Evolutionary conservation across 2,888 invertebrate species (phyloP), one percentile per base, ranked within the genome.

Genomic region (Andricus curvator): DNA sequence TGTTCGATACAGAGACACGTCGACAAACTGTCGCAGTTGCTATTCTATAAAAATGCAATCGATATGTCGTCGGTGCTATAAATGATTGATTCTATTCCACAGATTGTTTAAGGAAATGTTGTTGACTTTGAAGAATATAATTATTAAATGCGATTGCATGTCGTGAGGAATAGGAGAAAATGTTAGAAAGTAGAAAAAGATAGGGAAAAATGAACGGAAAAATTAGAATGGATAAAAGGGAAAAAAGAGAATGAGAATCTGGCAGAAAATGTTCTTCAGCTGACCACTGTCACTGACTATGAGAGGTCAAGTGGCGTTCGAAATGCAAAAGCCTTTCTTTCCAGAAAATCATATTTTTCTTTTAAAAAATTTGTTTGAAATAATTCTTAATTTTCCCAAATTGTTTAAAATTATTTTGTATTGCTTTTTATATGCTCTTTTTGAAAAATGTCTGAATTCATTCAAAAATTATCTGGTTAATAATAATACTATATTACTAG

Each of bases 1-100:
- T 79, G 84, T 84, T 84, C 84, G 83, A 84, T 84, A 84, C 65
- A 56, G 70, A 70, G 70, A 56, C 51, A 70, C 29, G 51, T 70
- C 51, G 70, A 70, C 70, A 20, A 13, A 48, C 15, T 6, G 68
- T 70, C 29, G 33, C 74, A 74, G 74, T 74, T 51, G 56, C 33
- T 56, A 29, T 29, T 74, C 56, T 56, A 51, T 56, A 25, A 33
- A 74, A 74, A 74, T 70, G 70, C 70, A 33, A 70, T 70, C 51
- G 70, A 70, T 56, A 51, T 56, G 74, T 74, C 56, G 74, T 74
- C 74, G 74, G 56, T 74, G 74, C 56, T 74, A 56, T 33, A 74
- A 29, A 56, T n/a, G n/a, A n/a, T n/a, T 56, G 74, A n/a, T 74
- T 56, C 51, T 29, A 74, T 74, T 51, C 29, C 74, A 82, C 78